Conservation (phyloP, 2,797 vertebrate species). For the Glyptemys insculpta region DNA sequence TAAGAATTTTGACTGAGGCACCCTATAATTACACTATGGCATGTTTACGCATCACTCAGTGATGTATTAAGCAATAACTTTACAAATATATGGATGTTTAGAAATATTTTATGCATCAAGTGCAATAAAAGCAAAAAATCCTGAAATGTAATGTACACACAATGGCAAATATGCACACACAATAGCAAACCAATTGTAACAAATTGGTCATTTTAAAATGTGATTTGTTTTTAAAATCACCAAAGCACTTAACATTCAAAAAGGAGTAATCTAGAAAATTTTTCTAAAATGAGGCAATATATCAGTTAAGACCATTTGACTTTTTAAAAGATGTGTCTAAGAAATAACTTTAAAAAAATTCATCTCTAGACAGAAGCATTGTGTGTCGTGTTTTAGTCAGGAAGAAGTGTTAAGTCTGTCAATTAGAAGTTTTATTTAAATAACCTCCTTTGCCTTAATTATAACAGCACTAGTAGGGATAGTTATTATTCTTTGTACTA, state of each 20-base stretch:
- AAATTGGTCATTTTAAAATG: not conserved
- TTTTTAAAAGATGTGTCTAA: not conserved
- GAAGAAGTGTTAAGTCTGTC: not conserved
- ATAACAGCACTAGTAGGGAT: not conserved
- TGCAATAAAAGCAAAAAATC: not conserved
- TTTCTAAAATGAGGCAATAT: not conserved
- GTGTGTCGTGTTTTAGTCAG: not conserved
- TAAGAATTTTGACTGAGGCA: not conserved
- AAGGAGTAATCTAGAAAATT: not conserved
- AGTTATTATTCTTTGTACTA: not conserved
- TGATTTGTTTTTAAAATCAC: not conserved
- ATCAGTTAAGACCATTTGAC: not conserved
- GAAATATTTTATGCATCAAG: not conserved
- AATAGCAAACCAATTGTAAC: not conserved
- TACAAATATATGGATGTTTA: not conserved
- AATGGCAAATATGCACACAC: too few species aligned
- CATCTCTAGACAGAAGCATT: not conserved
- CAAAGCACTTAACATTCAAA: not conserved
- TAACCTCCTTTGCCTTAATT: not conserved
- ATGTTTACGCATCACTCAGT: not conserved
- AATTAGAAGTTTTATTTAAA: not conserved
- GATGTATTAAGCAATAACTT: not conserved
- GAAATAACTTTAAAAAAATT: not conserved
- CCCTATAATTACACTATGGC: not conserved
- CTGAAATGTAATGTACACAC: not conserved